These are phyloP conservation scores for Drosophila kohkoa DNA, from an alignment of 1,140 invertebrate genomes.

Conservation along the genomic window DNA sequence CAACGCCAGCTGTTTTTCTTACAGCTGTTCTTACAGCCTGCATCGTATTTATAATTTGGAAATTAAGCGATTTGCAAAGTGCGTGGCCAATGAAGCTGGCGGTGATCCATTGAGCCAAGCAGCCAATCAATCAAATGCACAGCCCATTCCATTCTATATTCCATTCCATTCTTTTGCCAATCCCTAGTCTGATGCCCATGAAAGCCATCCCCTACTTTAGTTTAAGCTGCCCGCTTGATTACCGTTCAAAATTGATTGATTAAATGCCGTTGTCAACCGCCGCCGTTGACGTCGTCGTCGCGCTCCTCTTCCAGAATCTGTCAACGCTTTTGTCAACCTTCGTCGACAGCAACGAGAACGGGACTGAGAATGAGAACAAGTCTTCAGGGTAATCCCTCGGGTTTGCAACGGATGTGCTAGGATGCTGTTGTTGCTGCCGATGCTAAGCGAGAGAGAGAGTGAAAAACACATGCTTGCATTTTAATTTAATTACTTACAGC, in stretches of 20 bases:
- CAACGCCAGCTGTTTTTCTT: constrained; percentile 70
- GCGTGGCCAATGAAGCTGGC: constrained; percentile 31
- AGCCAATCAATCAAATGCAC: constrained; percentile 75
- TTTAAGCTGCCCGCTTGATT: constrained; percentile 79
- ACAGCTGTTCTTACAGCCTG: not conserved
- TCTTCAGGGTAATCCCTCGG: constrained; percentile 66
- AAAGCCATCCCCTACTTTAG: constrained; percentile 74
- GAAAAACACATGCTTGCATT: constrained; percentile 80
- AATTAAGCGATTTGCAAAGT: constrained; percentile 72
- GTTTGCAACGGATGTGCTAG: constrained; percentile 47
- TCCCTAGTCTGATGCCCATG: constrained; percentile 22
- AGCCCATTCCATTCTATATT: constrained; percentile 32
- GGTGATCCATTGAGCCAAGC: constrained; percentile 71
- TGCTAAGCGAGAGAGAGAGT: constrained; percentile 16
- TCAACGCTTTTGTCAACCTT: constrained; percentile 78
- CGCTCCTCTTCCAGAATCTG: constrained; percentile 41
- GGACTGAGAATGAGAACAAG: not conserved
- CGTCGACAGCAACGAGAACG: constrained; percentile 37
- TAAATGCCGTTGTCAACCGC: constrained; percentile 78
- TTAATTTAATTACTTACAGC: constrained; percentile 83
- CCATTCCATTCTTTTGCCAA: constrained; percentile 34
- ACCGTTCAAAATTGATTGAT: constrained; percentile 83
- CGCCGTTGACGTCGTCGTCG: not conserved
- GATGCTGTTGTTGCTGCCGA: constrained; percentile 31
- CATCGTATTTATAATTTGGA: constrained; percentile 74